Base-by-base conservation (phyloP, 1,140 invertebrate species). In the Coelopa frigida region DNA sequence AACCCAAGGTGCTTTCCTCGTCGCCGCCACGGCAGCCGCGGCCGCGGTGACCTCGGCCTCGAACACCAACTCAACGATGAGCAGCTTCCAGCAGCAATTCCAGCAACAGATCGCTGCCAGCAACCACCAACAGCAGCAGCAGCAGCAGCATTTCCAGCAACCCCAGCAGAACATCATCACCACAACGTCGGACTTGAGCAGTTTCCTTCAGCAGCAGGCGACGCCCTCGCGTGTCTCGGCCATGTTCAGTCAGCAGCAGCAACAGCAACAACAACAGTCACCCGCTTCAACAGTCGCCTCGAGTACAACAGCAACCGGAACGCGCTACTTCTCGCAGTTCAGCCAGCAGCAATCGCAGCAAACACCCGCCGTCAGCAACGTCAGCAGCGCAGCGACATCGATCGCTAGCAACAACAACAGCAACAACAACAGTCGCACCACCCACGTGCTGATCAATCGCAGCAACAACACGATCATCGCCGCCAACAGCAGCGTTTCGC, bases 91-190 rank as follows among this genome's bases (percentile, higher is more conserved):
- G 5, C 32, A 24, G 8, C 27, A 18, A 11, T 33, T 32, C 6
- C 27, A 29, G 23, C 3, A 54, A 53, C 14, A 52, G 49, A 44
- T 51, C 46, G 31, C 51, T 57, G 48, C 41, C 46, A 27, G 31
- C 38, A 44, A 23, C 21, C 45, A 32, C 15, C 49, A 46, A 27
- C 49, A 48, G n/a, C 50, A 47, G 23, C 38, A 45, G 12, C 46
- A 48, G 37, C 46, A 48, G 24, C 50, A 52, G 29, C 26, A 26
- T 14, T 18, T 11, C 23, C 38, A 41, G 27, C 20, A 23, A 41
- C 45, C 10, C 11, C 36, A 38, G n/a, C 36, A 20, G 36, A 11
- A 38, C 17, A n/a, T n/a, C n/a, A n/a, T n/a, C n/a, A n/a, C n/a
- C n/a, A n/a, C n/a, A n/a, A n/a, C n/a, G n/a, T n/a, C n/a, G n/a